Evolutionary conservation across 2,888 invertebrate genomes (phyloP).

Genomic region (Thymelicus sylvestris): DNA sequence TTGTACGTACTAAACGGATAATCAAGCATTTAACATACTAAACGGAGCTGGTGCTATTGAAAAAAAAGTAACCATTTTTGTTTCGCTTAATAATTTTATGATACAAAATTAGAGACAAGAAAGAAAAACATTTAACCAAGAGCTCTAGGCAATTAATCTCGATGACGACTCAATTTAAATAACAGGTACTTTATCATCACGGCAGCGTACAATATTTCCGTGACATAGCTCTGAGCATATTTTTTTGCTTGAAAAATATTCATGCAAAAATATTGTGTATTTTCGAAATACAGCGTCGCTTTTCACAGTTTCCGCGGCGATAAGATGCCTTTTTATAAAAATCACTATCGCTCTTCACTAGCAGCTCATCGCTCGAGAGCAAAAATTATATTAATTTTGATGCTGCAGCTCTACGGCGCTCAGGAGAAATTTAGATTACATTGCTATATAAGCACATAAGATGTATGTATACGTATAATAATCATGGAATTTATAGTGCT

Average conservation of each 20-base stretch:
- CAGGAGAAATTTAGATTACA: not conserved
- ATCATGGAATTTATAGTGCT: too few relatives aligned
- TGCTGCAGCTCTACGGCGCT: not conserved
- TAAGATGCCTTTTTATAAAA: slow-evolving; percentile 19
- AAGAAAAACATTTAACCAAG: slow-evolving; percentile 15
- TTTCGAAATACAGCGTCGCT: slow-evolving; percentile 14
- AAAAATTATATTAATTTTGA: slow-evolving; percentile 14
- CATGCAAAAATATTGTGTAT: slow-evolving; percentile 20
- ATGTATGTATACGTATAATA: too few relatives aligned
- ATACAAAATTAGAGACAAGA: slow-evolving; percentile 5
- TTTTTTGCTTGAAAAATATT: slow-evolving; percentile 20
- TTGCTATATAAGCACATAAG: too few relatives aligned
- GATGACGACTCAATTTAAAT: slow-evolving; percentile 33
- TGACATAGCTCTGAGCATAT: slow-evolving; percentile 15
- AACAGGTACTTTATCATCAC: slow-evolving; percentile 29
- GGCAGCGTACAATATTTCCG: slow-evolving; percentile 17
- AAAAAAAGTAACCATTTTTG: not conserved
- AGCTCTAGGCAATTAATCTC: slow-evolving; percentile 25
- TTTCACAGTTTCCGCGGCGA: slow-evolving; percentile 22
- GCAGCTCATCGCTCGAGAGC: slow-evolving; percentile 6
- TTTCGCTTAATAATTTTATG: not conserved
- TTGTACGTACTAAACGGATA: too few relatives aligned
- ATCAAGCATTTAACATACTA: too few relatives aligned
- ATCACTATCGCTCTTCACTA: slow-evolving; percentile 19
- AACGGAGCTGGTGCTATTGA: too few relatives aligned